Conservation (phyloP, 2,797 vertebrate genomes). For the Characodon lateralis region DNA sequence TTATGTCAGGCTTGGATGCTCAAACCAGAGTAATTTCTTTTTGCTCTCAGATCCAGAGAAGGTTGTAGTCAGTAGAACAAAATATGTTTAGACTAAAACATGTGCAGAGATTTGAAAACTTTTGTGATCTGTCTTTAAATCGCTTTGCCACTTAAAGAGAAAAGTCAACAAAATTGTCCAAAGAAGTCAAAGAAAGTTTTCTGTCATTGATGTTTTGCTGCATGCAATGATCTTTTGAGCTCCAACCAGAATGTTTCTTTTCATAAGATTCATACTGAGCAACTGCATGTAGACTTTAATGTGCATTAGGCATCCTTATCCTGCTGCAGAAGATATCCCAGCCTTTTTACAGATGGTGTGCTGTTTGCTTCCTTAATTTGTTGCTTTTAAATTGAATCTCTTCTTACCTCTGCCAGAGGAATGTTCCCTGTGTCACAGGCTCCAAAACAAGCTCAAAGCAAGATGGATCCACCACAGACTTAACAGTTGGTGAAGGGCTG, state of each 20-base stretch:
- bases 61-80: not conserved
- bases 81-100: not conserved
- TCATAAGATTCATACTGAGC: not conserved
- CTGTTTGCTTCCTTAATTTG: constrained; percentile 11
- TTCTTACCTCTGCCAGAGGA: constrained; percentile 11
- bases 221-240: not conserved
- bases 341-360: constrained; percentile 5
- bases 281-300: not conserved
- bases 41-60: not conserved
- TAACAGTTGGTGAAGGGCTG: not conserved
- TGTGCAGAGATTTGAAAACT: not conserved
- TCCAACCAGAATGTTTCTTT: not conserved
- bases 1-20: constrained; percentile 30
- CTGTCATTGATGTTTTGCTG: not conserved
- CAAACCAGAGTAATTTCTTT: constrained; percentile 5
- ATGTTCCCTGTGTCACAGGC: not conserved
- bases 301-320: not conserved
- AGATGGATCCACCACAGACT: not conserved
- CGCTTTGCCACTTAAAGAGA: not conserved
- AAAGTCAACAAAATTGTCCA: not conserved
- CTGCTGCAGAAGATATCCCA: not conserved
- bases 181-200: not conserved
- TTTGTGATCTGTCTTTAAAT: not conserved
- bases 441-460: constrained; percentile 5
- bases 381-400: constrained; percentile 11